phyloP scores from a whole-genome alignment of 2,888 invertebrate genomes.

The Patella caerulea region DNA sequence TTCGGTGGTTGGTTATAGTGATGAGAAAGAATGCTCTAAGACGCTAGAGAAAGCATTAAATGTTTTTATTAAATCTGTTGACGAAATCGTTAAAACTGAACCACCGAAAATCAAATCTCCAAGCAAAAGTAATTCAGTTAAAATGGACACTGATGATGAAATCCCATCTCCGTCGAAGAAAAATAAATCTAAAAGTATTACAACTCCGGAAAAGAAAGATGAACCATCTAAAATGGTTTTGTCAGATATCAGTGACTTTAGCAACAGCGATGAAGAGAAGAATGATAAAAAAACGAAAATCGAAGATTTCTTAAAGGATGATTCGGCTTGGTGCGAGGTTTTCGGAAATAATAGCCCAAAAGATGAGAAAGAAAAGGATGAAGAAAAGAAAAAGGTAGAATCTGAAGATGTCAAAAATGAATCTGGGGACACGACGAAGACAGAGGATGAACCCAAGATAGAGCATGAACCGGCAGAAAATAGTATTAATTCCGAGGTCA shows the following conservation, averaged over 20 bases:
- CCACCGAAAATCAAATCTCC: background rate
- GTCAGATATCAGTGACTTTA: conserved; percentile 4
- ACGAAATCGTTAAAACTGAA: background rate
- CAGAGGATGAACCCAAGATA: background rate
- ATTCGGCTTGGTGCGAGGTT: background rate
- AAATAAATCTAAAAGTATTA: background rate
- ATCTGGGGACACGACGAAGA: background rate
- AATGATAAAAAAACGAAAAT: background rate
- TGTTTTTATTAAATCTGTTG: background rate
- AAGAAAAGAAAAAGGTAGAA: background rate
- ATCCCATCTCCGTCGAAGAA: background rate
- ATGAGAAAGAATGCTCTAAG: background rate
- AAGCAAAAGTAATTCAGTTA: background rate
- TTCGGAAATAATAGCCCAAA: background rate
- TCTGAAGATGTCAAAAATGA: background rate
- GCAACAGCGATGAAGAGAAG: background rate
- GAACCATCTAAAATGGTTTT: background rate
- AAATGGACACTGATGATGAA: background rate
- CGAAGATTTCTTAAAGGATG: background rate
- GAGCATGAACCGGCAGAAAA: background rate
- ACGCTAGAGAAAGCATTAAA: background rate
- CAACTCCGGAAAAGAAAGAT: no score
- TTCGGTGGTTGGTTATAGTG: background rate
- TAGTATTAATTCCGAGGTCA: background rate
- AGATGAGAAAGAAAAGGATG: background rate